phyloP scores from a whole-genome alignment of 2,113 vertebrate genomes.

The Colaptes auratus region DNA sequence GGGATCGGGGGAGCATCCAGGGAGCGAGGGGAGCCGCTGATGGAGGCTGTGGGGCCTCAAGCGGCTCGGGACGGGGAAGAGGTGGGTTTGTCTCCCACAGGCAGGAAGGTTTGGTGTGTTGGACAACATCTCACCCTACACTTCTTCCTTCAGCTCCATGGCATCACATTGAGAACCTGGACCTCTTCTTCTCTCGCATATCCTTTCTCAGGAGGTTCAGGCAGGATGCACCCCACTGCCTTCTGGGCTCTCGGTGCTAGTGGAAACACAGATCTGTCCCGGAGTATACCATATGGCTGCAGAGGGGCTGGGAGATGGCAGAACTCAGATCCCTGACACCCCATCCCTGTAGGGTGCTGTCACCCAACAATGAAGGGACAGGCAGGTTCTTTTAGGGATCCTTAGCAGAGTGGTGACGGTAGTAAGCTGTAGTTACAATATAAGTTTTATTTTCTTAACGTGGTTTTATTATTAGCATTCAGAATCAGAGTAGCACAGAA shows the following conservation, averaged over 20 bases:
- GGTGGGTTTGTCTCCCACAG: background rate
- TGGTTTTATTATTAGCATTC: background rate
- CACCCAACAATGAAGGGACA: background rate
- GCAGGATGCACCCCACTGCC: accelerated
- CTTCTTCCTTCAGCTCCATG: slow-evolving; percentile 84
- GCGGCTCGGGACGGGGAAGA: background rate
- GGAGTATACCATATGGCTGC: background rate
- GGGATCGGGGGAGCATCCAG: background rate
- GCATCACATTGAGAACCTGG: slow-evolving; percentile 98
- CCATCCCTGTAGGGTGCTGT: background rate
- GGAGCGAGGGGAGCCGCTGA: background rate
- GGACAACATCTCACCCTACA: background rate
- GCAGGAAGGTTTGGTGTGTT: background rate
- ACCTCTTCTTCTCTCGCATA: slow-evolving; percentile 99
- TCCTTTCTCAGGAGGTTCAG: slow-evolving; percentile 79
- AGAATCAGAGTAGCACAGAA: background rate
- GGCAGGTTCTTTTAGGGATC: background rate
- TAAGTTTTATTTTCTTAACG: background rate
- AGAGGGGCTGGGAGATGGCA: background rate
- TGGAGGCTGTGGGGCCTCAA: background rate
- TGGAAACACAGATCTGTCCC: background rate
- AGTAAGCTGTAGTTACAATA: background rate
- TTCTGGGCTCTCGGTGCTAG: too few relatives aligned
- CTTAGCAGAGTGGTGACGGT: background rate
- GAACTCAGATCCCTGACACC: background rate